A percentile compares a stretch with the other conserved stretches of the same genome.
Evolutionary conservation across 2,113 vertebrate genomes (phyloP).

Genomic region (Polypterus bichir): DNA sequence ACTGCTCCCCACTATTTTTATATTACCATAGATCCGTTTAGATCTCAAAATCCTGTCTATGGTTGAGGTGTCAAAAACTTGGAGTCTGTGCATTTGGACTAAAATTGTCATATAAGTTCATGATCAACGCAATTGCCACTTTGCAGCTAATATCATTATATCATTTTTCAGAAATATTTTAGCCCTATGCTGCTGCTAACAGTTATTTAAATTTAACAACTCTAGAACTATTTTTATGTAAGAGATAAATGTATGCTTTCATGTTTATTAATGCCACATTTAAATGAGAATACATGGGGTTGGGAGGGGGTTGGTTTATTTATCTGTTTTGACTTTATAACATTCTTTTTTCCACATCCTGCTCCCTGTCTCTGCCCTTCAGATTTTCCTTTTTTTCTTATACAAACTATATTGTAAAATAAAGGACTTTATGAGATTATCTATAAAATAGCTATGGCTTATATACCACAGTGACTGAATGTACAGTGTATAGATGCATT

Average conservation of each 20-base stretch:
- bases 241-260: constrained; percentile 80
- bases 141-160: constrained; percentile 35
- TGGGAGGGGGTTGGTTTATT: constrained; percentile 53
- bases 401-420: constrained; percentile 75
- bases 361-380: constrained; percentile 24
- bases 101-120: constrained; percentile 12
- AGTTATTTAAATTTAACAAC: constrained; percentile 72
- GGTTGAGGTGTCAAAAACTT: too few species aligned
- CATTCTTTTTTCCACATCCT: constrained; percentile 22
- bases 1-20: constrained; percentile 26
- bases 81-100: constrained; percentile 18
- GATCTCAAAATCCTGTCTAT: too few species aligned
- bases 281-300: constrained; percentile 16
- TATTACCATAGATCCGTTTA: constrained; percentile 5
- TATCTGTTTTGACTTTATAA: constrained; percentile 61
- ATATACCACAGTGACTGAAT: constrained; percentile 89
- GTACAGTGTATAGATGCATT: constrained; percentile 97
- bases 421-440: constrained; percentile 85
- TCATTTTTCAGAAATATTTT: constrained; percentile 53
- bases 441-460: constrained; percentile 88
- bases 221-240: constrained; percentile 94
- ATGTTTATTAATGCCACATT: constrained; percentile 89
- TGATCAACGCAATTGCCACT: constrained; percentile 13
- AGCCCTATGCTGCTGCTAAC: constrained; percentile 84
- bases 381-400: constrained; percentile 34